phyloP scores from a whole-genome alignment of 2,113 vertebrate species.

The Gavialis gangeticus region DNA sequence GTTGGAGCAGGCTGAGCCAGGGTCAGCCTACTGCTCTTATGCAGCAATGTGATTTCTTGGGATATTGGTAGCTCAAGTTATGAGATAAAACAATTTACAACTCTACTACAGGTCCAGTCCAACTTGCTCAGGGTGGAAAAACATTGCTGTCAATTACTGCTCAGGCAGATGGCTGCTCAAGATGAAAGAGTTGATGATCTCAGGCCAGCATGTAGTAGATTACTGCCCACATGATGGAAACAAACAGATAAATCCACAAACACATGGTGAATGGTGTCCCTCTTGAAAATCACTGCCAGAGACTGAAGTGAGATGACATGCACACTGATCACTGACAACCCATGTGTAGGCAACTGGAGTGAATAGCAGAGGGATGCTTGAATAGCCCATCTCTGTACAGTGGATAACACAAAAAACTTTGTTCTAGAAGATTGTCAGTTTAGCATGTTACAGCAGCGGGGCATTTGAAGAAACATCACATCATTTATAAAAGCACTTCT shows the following conservation, averaged over 20 bases:
- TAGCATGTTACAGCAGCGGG: not conserved
- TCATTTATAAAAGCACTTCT: conserved; percentile 54
- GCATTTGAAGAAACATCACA: conserved; percentile 49
- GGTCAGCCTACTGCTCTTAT: not conserved
- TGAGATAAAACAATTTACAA: not conserved
- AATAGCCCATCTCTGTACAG: not conserved
- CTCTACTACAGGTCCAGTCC: not conserved
- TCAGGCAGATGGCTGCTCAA: conserved; percentile 36
- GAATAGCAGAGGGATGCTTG: conserved; percentile 23
- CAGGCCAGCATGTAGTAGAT: conserved; percentile 22
- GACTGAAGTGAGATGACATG: conserved; percentile 50
- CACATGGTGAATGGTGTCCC: conserved; percentile 35
- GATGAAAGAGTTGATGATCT: conserved; percentile 26
- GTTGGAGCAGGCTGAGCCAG: too few species aligned
- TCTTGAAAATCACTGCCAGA: conserved; percentile 51
- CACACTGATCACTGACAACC: not conserved
- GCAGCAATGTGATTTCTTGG: not conserved
- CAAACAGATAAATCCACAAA: conserved; percentile 62
- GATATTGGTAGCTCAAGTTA: not conserved
- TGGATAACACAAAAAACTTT: conserved; percentile 23
- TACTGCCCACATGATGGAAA: conserved; percentile 32
- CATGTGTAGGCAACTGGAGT: not conserved
- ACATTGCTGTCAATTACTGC: not conserved
- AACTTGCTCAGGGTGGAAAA: not conserved
- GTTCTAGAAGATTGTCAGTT: not conserved